These are phyloP conservation scores for Aldrovandia affinis DNA, from an alignment of 2,797 vertebrate genomes.

Conservation along the genomic window DNA sequence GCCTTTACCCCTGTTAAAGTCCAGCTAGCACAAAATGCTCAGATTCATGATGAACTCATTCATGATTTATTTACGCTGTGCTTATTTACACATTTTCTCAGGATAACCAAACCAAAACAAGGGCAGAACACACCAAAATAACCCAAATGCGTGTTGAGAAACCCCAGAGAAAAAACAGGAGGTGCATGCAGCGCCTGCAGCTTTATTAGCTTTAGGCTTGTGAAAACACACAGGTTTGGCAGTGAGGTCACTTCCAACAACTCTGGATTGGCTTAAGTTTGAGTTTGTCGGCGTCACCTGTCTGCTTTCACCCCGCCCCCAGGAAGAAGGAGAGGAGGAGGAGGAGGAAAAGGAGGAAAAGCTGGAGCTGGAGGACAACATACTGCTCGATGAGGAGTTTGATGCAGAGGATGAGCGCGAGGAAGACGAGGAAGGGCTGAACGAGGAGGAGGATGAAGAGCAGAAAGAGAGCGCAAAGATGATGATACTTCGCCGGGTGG, in stretches of 20 bases:
- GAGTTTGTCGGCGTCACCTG: neutral
- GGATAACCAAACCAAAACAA: too few relatives aligned
- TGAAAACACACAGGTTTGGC: neutral
- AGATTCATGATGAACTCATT: neutral
- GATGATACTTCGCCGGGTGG: constrained; percentile 84
- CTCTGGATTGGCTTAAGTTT: neutral
- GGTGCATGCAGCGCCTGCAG: neutral
- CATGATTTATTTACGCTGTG: neutral
- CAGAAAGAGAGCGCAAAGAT: constrained; percentile 85
- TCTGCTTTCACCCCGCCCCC: neutral
- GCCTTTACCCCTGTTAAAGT: too few relatives aligned
- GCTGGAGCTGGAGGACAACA: constrained; percentile 82
- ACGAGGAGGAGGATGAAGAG: constrained; percentile 78
- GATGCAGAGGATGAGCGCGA: constrained; percentile 83
- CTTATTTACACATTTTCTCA: neutral
- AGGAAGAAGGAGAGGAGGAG: constrained; percentile 21
- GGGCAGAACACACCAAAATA: too few relatives aligned
- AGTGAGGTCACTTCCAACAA: neutral
- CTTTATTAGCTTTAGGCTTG: neutral
- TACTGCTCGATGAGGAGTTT: constrained; percentile 87
- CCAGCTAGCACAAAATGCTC: neutral
- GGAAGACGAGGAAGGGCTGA: constrained; percentile 75
- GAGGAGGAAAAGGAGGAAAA: constrained; percentile 82
- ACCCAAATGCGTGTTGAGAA: too few relatives aligned
- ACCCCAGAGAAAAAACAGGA: neutral